A percentile compares a stretch with the other conserved stretches of the same genome.
Conservation (phyloP, 2,888 invertebrate species). For the Frankliniella intonsa region DNA sequence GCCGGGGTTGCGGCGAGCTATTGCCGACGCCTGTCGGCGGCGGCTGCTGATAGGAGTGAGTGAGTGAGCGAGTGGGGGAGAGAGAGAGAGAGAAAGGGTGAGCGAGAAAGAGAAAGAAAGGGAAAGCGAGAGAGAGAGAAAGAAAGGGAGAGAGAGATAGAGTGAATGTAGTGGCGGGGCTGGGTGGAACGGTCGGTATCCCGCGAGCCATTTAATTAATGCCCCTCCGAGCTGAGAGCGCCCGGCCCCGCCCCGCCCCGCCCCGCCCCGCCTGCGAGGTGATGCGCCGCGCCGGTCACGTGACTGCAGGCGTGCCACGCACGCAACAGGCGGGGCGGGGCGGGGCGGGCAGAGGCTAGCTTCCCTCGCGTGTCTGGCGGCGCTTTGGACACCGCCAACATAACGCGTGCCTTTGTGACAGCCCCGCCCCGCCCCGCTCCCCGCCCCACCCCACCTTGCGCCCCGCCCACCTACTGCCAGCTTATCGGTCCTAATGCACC, state of each 20-base stretch:
- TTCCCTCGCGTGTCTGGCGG: neutral
- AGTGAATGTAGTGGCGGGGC: too few relatives aligned
- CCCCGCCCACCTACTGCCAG: neutral
- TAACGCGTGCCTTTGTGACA: neutral
- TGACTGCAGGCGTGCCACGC: neutral
- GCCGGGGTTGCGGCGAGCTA: neutral
- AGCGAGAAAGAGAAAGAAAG: too few relatives aligned
- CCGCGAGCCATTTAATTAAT: too few relatives aligned
- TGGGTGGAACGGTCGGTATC: too few relatives aligned
- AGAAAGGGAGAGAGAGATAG: too few relatives aligned
- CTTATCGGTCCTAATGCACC: neutral
- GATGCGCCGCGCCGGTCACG: too few relatives aligned
- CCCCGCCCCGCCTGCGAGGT: too few relatives aligned
- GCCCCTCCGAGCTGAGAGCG: too few relatives aligned
- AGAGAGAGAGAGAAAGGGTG: too few relatives aligned
- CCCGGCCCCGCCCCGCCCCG: too few relatives aligned
- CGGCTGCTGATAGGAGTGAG: neutral
- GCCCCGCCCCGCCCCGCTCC: neutral
- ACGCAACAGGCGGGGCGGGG: neutral
- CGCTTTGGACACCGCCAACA: neutral
- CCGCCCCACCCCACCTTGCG: too few relatives aligned
- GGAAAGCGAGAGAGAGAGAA: too few relatives aligned
- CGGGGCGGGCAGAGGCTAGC: neutral
- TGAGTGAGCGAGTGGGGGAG: neutral
- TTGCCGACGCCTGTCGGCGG: neutral